Base-by-base conservation (phyloP, 2,888 invertebrate species). In the Lacanobia oleracea region DNA sequence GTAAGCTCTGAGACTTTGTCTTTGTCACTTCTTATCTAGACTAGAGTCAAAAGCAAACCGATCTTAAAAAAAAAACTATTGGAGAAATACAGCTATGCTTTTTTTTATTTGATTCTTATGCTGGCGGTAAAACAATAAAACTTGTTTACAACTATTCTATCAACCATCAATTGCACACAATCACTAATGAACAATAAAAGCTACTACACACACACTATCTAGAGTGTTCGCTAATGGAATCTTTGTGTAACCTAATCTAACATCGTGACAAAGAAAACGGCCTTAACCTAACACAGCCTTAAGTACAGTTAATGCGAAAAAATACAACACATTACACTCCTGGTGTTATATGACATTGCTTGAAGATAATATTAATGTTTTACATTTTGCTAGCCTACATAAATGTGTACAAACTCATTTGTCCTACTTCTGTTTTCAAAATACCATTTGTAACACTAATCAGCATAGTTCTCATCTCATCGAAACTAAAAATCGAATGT, bases 221-320 rank as follows among this genome's bases (percentile, higher is more conserved):
- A 66, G 3, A 67, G 83, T 62, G 67, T 79, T 73, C 83, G 53
- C 73, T 79, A 79, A 82, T 82, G 67, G 72, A 79, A 79, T 64
- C 74, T 79, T 79, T 79, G 65, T 82, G 79, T 79, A 59, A 60
- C 62, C 54, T 40, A 37, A 81, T 71, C 63, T 61, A 71, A 66
- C 61, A 57, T 48, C 2, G 40, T 57, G 45, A 68, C 74, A 66
- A 82, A 79, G 74, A 65, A 40, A 72, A 62, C 43, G 27, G 37
- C 51, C 21, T 65, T 40, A 57, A 57, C 48, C 54, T 45, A 50
- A 71, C 27, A 61, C 27, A 33, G 43, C 21, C 18, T 45, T 57
- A 66, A 53, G 51, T 69, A 80, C 63, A 51, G 37, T 23, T 60
- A 75, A 57, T 66, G 43, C 61, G 50, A 37, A 37, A 69, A 21